Evolutionary conservation across 2,888 invertebrate species (phyloP).

Genomic region (Tinea semifulvella): DNA sequence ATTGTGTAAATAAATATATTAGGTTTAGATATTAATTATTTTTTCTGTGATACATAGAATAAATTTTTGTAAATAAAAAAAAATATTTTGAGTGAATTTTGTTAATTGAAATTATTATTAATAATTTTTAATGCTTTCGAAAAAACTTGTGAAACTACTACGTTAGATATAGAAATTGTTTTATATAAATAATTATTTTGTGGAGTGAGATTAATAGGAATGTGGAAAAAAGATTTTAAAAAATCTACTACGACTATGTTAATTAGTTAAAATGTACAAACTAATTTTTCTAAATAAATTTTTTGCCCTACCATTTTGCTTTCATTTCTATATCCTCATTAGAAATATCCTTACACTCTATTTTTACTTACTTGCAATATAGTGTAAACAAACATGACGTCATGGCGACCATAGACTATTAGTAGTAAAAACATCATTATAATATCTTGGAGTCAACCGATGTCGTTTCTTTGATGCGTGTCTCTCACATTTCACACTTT

Average conservation of each 20-base stretch:
- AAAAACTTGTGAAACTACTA: slow-evolving; percentile 35
- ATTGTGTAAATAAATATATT: slow-evolving; percentile 10
- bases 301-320: slow-evolving; percentile 56
- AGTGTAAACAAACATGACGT: no score
- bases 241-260: slow-evolving; percentile 7
- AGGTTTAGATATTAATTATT: slow-evolving; percentile 36
- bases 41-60: slow-evolving; percentile 66
- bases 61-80: slow-evolving; percentile 52
- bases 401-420: no score
- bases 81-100: slow-evolving; percentile 28
- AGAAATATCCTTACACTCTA: no score
- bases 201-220: slow-evolving; percentile 32
- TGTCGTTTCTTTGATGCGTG: no score
- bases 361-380: no score
- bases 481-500: no score
- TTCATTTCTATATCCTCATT: no score
- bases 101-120: slow-evolving; percentile 29
- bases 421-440: no score
- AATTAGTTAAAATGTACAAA: slow-evolving; percentile 44
- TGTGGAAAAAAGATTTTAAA: slow-evolving; percentile 1
- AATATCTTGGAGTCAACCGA: no score
- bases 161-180: no score
- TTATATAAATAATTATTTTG: no score
- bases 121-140: slow-evolving; percentile 41
- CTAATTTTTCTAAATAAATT: slow-evolving; percentile 62